Percentiles rank a stretch among this genome's conserved stretches.
These are phyloP conservation scores for Epizoanthus stellaris DNA, from an alignment of 92 coral and sea anemone species.

Conservation along the genomic window DNA sequence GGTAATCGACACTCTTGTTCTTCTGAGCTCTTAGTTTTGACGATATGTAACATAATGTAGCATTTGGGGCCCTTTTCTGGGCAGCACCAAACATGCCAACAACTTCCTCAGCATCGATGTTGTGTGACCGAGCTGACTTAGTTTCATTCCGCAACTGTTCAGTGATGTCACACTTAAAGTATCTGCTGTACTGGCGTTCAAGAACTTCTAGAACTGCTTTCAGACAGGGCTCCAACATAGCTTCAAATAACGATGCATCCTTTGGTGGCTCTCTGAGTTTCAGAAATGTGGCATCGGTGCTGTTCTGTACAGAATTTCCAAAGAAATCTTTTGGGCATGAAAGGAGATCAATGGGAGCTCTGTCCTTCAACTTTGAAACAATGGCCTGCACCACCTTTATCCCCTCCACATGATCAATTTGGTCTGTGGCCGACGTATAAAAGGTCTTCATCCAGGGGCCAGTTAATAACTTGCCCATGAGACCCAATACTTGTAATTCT, in stretches of 20 bases:
- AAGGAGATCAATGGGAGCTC: not conserved
- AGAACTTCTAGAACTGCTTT: constrained; percentile 2
- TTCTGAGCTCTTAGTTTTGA: not conserved
- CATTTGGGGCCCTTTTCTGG: constrained; percentile 1
- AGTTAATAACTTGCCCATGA: not conserved
- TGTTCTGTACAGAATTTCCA: constrained; percentile 11
- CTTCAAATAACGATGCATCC: constrained; percentile 9
- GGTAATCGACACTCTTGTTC: constrained; percentile 3
- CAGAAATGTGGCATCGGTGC: constrained; percentile 8
- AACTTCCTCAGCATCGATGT: constrained; percentile 36
- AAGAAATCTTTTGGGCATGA: constrained; percentile 2
- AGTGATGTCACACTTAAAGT: constrained; percentile 9
- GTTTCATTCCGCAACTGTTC: constrained; percentile 8
- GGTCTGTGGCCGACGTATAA: not conserved
- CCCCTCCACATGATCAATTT: constrained; percentile 9
- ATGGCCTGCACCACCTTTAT: constrained; percentile 1
- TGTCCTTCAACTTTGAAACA: not conserved
- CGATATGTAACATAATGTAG: constrained; percentile 12
- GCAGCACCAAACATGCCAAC: constrained; percentile 27
- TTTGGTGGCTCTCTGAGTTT: constrained; percentile 4
- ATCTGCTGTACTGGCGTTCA: constrained; percentile 18
- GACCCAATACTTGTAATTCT: too few relatives aligned
- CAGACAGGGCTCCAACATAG: constrained; percentile 11
- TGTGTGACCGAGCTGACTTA: constrained; percentile 17
- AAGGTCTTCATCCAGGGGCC: constrained; percentile 12